Percentiles rank a stretch among this genome's conserved stretches.
phyloP scores from a whole-genome alignment of 2,888 invertebrate species.

The Odontothrips loti region DNA sequence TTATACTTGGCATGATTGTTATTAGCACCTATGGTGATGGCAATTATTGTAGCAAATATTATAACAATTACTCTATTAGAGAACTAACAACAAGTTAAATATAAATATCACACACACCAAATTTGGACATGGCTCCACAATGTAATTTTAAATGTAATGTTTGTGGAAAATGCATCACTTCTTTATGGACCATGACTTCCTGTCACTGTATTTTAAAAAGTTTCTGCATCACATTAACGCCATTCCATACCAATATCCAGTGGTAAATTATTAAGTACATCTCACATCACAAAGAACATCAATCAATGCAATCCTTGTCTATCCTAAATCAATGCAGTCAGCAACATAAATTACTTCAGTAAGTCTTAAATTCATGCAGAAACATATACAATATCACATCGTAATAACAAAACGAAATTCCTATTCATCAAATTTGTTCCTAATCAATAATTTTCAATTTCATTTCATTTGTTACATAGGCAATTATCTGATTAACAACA shows the following conservation, averaged over 20 bases:
- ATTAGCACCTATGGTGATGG: no score
- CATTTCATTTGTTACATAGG: not conserved
- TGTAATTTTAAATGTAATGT: no score
- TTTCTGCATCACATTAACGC: not conserved
- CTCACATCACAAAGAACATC: not conserved
- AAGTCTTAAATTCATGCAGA: not conserved
- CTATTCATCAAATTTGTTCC: not conserved
- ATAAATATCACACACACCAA: no score
- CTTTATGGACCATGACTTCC: not conserved
- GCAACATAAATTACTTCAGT: not conserved
- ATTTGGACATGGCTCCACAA: no score
- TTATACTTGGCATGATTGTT: no score
- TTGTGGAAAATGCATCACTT: not conserved
- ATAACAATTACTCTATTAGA: no score
- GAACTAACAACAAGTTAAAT: no score
- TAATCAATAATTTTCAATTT: constrained; percentile 8
- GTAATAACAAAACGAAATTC: not conserved
- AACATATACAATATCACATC: not conserved
- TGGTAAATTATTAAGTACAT: no score
- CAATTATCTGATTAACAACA: not conserved
- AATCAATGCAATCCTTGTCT: not conserved
- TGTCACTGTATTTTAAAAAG: not conserved
- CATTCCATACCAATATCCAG: no score
- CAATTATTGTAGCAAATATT: no score
- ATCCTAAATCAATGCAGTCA: not conserved